A percentile compares a stretch with the other conserved stretches of the same genome.
Conservation (phyloP, 2,113 vertebrate species). For the Aythya baeri region DNA sequence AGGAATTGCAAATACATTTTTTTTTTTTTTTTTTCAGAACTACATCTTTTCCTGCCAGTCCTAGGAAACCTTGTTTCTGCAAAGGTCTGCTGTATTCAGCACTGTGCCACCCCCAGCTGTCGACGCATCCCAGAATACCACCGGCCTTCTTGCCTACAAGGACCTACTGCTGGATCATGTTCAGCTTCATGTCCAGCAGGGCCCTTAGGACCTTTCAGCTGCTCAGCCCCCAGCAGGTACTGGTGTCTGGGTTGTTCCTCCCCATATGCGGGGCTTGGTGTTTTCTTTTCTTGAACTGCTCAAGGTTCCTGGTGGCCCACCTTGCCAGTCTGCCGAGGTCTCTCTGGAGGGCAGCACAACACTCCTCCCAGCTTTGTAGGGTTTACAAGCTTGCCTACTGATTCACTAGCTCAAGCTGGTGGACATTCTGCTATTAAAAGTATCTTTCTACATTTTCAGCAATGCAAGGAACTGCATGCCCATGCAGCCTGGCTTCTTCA, state of each 20-base stretch:
- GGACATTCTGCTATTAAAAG: not conserved
- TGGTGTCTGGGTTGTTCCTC: not conserved
- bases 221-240: rapidly evolving
- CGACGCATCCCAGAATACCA: not conserved
- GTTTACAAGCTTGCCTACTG: not conserved
- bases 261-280: not conserved
- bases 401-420: not conserved
- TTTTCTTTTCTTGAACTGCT: not conserved
- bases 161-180: not conserved
- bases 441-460: not conserved
- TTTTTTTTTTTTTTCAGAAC: not conserved
- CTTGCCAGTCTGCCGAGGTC: rapidly evolving
- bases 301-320: not conserved
- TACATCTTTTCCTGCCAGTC: not conserved
- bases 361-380: not conserved
- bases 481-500: not conserved
- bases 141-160: not conserved
- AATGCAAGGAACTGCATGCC: rapidly evolving
- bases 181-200: not conserved
- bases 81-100: not conserved
- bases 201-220: not conserved
- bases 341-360: not conserved
- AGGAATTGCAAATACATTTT: not conserved
- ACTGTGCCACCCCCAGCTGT: not conserved
- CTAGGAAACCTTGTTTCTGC: not conserved